Evolutionary conservation across 1,140 invertebrate species (phyloP), one percentile per base, ranked within the genome.

Genomic region (Drosophila leontia): DNA sequence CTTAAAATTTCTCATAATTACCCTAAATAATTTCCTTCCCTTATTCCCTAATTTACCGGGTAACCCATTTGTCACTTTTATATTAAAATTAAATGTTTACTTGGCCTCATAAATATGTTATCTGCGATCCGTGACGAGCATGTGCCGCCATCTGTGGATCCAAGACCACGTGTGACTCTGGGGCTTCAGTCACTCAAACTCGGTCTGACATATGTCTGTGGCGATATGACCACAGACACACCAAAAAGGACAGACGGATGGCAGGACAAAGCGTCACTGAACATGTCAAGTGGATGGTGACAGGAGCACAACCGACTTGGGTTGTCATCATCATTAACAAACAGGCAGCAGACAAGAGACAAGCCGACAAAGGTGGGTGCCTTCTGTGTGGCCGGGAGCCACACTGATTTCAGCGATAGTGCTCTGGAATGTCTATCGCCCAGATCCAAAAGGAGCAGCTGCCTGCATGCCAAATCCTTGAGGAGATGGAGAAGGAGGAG

Each of bases 311-410:
- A 59, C 65, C 53, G 57, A 72, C 69, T 59, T 59, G 41, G 35
- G 42, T 72, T 72, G 69, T 72, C 69, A 60, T 72, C 69, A 72
- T 70, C 55, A 72, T 72, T 72, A 72, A 71, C 44, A 71, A 72
- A 55, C 34, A 55, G 51, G 51, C 67, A 39, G 50, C 34, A 32
- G 57, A 61, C 29, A 42, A 63, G 39, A 9, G 41, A 32, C 37
- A 47, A 58, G 51, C 34, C 42, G 29, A 72, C 42, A 71, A 70
- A 72, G 53, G 51, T 72, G 65, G 68, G 35, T 19, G 47, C 45
- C 32, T 23, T 41, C 34, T 8, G 44, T 45, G 45, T 7, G 26
- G 29, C 29, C 12, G 37, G 45, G 32, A 67, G 61, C 47, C 37
- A 53, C 65, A 70, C 55, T 71, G 67, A 72, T 72, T 51, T 72